Evolutionary conservation across 2,888 invertebrate species (phyloP).

Genomic region (Latrodectus hesperus): DNA sequence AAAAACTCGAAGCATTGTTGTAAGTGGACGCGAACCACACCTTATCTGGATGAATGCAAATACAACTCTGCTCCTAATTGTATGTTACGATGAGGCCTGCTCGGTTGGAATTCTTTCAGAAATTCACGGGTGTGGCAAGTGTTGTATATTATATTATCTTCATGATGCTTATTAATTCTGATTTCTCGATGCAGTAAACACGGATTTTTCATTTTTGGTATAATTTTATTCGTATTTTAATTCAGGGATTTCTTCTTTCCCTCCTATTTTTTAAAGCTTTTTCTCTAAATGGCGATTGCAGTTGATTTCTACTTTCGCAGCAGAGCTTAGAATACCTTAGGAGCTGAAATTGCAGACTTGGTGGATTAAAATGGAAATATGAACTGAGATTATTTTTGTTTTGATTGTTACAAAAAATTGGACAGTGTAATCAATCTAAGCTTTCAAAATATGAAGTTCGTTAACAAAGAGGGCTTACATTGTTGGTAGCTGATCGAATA

Average conservation of each 20-base stretch:
- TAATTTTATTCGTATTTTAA: background rate
- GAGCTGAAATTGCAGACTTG: too few species aligned
- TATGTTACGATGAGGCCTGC: conserved; percentile 24
- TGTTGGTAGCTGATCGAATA: too few species aligned
- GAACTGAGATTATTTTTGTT: too few species aligned
- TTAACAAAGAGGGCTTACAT: too few species aligned
- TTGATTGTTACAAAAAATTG: too few species aligned
- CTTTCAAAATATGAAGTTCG: too few species aligned
- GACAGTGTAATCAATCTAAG: too few species aligned
- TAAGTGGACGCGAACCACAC: conserved; percentile 36
- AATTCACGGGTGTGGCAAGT: conserved; percentile 60
- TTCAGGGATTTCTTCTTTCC: background rate
- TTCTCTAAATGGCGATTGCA: background rate
- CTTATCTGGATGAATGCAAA: conserved; percentile 49
- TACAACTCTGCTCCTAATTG: conserved; percentile 54
- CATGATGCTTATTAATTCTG: conserved; percentile 16
- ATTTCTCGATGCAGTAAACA: conserved; percentile 24
- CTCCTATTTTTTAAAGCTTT: background rate
- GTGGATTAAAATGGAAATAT: too few species aligned
- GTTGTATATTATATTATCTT: conserved; percentile 27
- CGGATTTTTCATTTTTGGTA: background rate
- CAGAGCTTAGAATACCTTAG: too few species aligned
- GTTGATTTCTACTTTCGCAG: too few species aligned
- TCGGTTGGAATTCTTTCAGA: conserved; percentile 34
- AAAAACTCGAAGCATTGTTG: conserved; percentile 49